Evolutionary conservation across 2,888 invertebrate species (phyloP), one percentile per base, ranked within the genome.

Genomic region (Epirrhoe alternata): DNA sequence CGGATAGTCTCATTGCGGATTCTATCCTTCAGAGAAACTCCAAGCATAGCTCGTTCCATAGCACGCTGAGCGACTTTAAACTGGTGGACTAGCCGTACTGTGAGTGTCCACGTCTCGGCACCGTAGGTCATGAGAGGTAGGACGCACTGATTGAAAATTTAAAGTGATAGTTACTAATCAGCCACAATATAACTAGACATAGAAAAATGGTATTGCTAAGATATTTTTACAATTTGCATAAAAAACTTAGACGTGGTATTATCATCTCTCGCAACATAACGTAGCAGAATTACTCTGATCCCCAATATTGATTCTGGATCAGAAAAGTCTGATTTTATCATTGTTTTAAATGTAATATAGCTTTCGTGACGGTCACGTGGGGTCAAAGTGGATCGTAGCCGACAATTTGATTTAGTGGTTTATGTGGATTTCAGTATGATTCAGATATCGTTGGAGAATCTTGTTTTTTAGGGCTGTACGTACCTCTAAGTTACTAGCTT

Each of bases 281-380:
- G 6, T 30, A 16, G 84, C 83, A 85, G 73, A 17, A 54, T 45
- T 61, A 52, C 59, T 66, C 85, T 90, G 88, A 91, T 91, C 91
- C 88, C 86, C 82, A 82, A 87, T 92, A 92, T 92, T 92, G 91
- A 92, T 92, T 91, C 81, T 84, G 62, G 56, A 49, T 55, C 58
- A 51, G 57, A 42, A 54, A 42, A 51, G 55, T 59, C 66, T 68
- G 86, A 87, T 87, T 82, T 83, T 89, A 89, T 91, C 90, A 87
- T 88, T 88, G 87, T 88, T 88, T 88, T 87, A 87, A 89, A 88
- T 84, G 86, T 78, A 66, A 58, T 49, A 56, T 31, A 14, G 50
- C 77, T 74, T 79, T 72, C 71, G 75, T 71, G 74, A 73, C 73
- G 70, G 69, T 53, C 64, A 61, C 69, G 69, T 66, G 59, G 72